These are phyloP conservation scores for Chaetophractus vellerosus DNA, from an alignment of 2,797 vertebrate genomes.

Conservation along the genomic window DNA sequence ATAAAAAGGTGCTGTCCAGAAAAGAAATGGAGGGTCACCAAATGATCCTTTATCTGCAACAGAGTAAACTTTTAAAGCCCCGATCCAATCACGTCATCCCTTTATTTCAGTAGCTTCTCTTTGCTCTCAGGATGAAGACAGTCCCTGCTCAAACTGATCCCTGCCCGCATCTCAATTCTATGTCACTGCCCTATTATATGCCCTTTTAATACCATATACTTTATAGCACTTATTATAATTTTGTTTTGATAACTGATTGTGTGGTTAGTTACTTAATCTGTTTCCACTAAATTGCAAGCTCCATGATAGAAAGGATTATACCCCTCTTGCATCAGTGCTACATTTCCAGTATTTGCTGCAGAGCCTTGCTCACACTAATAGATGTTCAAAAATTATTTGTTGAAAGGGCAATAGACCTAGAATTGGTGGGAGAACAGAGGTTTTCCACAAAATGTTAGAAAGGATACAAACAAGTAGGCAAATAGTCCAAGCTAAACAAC, in stretches of 20 bases:
- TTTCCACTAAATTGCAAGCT: neutral
- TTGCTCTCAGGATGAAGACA: neutral
- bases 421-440: neutral
- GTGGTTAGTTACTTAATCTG: constrained; percentile 6
- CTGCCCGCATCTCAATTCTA: neutral
- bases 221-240: neutral
- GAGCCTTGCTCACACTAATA: neutral
- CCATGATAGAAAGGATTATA: neutral
- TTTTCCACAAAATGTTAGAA: neutral
- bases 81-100: neutral
- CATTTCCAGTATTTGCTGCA: constrained; percentile 20
- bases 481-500: neutral
- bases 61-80: neutral
- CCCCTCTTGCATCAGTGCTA: neutral
- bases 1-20: neutral
- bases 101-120: neutral
- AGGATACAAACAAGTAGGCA: neutral
- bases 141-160: neutral
- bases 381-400: constrained; percentile 13
- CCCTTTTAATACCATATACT: neutral
- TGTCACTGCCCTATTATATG: neutral
- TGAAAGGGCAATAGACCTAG: neutral
- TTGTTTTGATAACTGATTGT: constrained; percentile 26
- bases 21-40: neutral
- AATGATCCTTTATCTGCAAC: neutral